Conservation (phyloP, 2,113 vertebrate species). For the Gnathonemus echidnorhynchus region DNA sequence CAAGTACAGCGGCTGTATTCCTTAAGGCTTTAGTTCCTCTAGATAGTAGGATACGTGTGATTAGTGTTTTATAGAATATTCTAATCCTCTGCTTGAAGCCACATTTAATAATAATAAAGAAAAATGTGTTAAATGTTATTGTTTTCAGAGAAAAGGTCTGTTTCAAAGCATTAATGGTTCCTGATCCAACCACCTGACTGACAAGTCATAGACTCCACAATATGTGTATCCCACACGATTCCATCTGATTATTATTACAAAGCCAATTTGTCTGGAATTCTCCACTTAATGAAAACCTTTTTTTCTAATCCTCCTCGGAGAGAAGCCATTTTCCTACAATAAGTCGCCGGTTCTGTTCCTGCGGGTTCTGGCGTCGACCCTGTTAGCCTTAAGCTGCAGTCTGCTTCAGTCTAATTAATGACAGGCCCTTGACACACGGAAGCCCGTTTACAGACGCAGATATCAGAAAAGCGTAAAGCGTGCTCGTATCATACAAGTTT, state of each 20-base stretch:
- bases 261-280: slow-evolving; percentile 54
- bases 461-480: not conserved
- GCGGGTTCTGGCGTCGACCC: not conserved
- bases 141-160: not conserved
- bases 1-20: not conserved
- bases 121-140: slow-evolving; percentile 8
- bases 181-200: slow-evolving; percentile 13
- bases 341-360: not conserved
- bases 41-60: slow-evolving; percentile 10
- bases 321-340: slow-evolving; percentile 22
- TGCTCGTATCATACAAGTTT: too few relatives aligned
- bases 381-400: not conserved
- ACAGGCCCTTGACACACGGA: not conserved
- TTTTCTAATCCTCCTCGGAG: slow-evolving; percentile 29
- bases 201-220: slow-evolving; percentile 29
- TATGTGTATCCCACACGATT: slow-evolving; percentile 47
- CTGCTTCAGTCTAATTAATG: not conserved
- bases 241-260: slow-evolving; percentile 48
- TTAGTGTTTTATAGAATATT: not conserved
- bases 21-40: not conserved
- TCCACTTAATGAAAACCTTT: slow-evolving; percentile 46
- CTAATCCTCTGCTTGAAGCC: slow-evolving; percentile 12
- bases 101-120: slow-evolving; percentile 9
- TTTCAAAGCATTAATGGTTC: not conserved
- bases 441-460: not conserved